Conservation (phyloP, 2,797 vertebrate genomes). For the Darevskia mixta region DNA sequence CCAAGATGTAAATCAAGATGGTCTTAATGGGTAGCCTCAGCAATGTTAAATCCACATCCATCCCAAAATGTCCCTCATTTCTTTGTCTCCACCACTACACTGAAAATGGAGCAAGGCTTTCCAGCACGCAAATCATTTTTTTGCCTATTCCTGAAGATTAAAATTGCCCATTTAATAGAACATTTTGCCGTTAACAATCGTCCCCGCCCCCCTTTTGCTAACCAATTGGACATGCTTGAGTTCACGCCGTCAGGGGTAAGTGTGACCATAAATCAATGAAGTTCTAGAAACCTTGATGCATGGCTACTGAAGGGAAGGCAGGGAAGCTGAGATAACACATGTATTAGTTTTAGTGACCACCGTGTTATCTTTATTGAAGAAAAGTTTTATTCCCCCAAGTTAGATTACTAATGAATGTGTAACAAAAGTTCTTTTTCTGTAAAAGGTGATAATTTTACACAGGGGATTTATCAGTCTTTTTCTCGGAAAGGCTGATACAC, state of each 20-base stretch:
- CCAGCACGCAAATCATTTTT: constrained; percentile 46
- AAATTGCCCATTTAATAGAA: constrained; percentile 46
- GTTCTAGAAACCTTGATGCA: constrained; percentile 62
- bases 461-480: constrained; percentile 71
- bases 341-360: constrained; percentile 75
- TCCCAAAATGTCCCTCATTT: constrained; percentile 40
- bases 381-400: constrained; percentile 74
- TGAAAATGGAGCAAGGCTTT: constrained; percentile 59
- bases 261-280: constrained; percentile 70
- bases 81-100: constrained; percentile 28
- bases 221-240: constrained; percentile 35
- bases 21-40: constrained; percentile 47
- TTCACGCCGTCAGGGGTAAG: constrained; percentile 67
- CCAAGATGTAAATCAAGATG: background rate
- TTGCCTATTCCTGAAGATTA: constrained; percentile 40
- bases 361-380: constrained; percentile 62
- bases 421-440: constrained; percentile 74
- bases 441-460: constrained; percentile 73
- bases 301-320: constrained; percentile 64
- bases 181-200: constrained; percentile 3
- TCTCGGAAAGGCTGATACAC: constrained; percentile 71
- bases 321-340: constrained; percentile 65
- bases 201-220: background rate
- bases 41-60: constrained; percentile 50
- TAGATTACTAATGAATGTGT: constrained; percentile 74